phyloP scores from a whole-genome alignment of 2,113 vertebrate species.

The Talpa occidentalis region DNA sequence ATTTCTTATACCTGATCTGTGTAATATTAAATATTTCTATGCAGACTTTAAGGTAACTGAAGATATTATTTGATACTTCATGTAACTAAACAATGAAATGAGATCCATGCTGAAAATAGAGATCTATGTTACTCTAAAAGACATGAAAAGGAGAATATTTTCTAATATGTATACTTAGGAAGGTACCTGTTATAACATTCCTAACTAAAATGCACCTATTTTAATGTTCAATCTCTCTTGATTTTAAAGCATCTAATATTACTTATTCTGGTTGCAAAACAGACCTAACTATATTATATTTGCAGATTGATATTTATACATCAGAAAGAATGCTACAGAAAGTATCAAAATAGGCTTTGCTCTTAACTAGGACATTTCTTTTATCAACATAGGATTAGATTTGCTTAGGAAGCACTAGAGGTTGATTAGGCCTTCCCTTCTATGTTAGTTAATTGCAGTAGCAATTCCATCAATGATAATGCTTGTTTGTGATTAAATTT shows the following conservation, averaged over 20 bases:
- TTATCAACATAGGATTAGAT: not conserved
- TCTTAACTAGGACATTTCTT: constrained; percentile 9
- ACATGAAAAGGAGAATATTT: not conserved
- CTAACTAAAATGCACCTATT: constrained; percentile 42
- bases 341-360: not conserved
- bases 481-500: not conserved
- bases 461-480: not conserved
- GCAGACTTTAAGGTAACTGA: not conserved
- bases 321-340: not conserved
- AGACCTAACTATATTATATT: constrained; percentile 19
- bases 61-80: not conserved
- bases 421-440: not conserved
- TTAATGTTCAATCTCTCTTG: not conserved
- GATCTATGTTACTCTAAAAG: constrained; percentile 13
- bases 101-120: constrained; percentile 15
- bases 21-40: constrained; percentile 16
- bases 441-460: not conserved
- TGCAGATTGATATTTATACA: constrained; percentile 5
- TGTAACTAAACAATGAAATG: not conserved
- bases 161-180: constrained; percentile 33
- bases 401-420: not conserved
- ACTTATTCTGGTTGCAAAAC: not conserved
- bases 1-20: not conserved
- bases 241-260: constrained; percentile 29
- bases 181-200: constrained; percentile 28